phyloP scores from a whole-genome alignment of 2,113 vertebrate species.

The Poecilia latipinna region DNA sequence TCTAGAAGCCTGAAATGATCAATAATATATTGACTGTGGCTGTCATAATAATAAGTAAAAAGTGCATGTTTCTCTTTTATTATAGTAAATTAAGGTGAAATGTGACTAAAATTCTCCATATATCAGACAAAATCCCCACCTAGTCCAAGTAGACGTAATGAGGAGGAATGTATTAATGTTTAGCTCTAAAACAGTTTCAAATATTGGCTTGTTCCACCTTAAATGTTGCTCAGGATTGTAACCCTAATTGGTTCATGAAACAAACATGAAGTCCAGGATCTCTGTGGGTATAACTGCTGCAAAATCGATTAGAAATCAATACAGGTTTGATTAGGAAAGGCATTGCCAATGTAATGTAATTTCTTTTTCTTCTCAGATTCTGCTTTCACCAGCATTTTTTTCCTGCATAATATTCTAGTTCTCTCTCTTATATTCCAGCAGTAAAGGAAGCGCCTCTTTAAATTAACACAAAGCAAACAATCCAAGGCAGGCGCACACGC shows the following conservation, averaged over 20 bases:
- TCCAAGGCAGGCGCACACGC: conserved; percentile 29
- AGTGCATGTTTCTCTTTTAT: too few relatives aligned
- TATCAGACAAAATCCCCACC: too few relatives aligned
- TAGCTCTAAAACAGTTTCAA: background rate
- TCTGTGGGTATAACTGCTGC: background rate
- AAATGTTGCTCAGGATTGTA: background rate
- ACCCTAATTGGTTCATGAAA: conserved; percentile 4
- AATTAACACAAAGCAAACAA: conserved; percentile 21
- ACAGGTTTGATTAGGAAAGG: conserved; percentile 10
- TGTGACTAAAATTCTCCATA: too few relatives aligned
- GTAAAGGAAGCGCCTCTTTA: conserved; percentile 2
- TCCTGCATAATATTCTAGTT: background rate
- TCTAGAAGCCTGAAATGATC: too few relatives aligned
- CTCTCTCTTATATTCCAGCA: background rate
- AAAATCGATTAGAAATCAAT: conserved; percentile 13
- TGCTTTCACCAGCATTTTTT: background rate
- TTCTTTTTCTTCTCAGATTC: background rate
- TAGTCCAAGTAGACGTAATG: too few relatives aligned
- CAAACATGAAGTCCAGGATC: background rate
- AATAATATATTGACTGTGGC: too few relatives aligned
- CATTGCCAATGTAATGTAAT: background rate
- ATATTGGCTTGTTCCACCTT: background rate
- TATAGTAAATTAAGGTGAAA: too few relatives aligned
- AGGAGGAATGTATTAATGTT: too few relatives aligned
- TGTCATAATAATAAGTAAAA: too few relatives aligned